Conservation (phyloP, 2,797 vertebrate species). For the Tolypeutes matacus region DNA sequence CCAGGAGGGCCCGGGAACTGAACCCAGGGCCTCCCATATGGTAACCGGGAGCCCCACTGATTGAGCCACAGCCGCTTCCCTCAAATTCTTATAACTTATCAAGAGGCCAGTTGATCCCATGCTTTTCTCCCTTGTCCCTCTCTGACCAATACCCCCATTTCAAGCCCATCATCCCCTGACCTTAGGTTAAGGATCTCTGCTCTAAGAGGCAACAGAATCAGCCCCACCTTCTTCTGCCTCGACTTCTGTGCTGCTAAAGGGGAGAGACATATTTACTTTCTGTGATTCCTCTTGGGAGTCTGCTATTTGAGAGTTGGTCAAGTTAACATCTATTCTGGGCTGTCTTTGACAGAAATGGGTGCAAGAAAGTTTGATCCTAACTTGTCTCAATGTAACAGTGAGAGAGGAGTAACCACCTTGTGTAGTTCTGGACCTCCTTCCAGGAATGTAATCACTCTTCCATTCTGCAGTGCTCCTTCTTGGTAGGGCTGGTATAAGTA, state of each 20-base stretch:
- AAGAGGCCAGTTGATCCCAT: not conserved
- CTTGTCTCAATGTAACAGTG: not conserved
- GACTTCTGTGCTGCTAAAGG: not conserved
- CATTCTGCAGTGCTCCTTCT: not conserved
- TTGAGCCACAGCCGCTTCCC: no score
- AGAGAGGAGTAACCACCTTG: not conserved
- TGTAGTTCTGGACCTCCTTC: not conserved
- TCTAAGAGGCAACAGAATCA: not conserved
- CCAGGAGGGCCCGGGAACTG: no score
- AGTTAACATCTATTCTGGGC: conserved; percentile 38
- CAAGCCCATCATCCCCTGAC: not conserved
- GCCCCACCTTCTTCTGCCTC: not conserved
- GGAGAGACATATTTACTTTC: not conserved
- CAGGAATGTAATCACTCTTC: conserved; percentile 25
- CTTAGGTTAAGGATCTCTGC: not conserved
- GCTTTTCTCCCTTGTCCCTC: not conserved
- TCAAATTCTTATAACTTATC: not conserved
- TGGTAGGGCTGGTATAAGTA: conserved; percentile 17
- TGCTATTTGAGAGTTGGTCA: not conserved
- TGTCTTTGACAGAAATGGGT: conserved; percentile 6
- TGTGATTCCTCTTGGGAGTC: not conserved
- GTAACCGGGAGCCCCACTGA: no score
- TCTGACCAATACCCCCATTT: not conserved
- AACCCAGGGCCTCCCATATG: no score
- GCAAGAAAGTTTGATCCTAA: conserved; percentile 35